Evolutionary conservation across 1,140 invertebrate genomes (phyloP), one percentile per base, ranked within the genome.

Genomic region (Saccostrea echinata): DNA sequence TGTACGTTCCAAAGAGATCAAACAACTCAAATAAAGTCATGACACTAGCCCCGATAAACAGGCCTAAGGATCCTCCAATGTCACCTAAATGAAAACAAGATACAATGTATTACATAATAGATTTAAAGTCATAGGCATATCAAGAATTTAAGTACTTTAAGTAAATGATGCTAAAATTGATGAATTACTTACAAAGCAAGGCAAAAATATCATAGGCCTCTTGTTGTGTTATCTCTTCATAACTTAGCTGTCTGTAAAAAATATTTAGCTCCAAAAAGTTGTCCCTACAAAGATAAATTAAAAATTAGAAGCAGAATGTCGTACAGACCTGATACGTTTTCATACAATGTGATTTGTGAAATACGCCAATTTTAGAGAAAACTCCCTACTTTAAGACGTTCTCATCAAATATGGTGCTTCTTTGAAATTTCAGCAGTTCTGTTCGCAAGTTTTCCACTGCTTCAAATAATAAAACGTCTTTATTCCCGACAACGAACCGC

Each of bases 1-100:
- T 51, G 18, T 89, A 88, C 27, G 89, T 88, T 1, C 90, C 24
- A 35, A 93, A 82, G 13, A 93, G 86, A 88, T 93, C 93, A 6
- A 93, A 30, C 16, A 93, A 85, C 84, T 93, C 92, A 71, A 92
- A 89, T 21, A 93, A 84, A 0, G 91, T 91, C 84, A 93, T 84
- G 9, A 92, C 91, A 89, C 93, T 93, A 6, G 92, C 93, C 8
- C 93, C 93, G 80, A 93, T 90, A 84, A 93, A 93, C 27, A 93
- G 86, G 24, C 93, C 93, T 90, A 93, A 90, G 1, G 92, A 91
- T n/a, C 93, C 93, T 2, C 93, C 93, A 18, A 93, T 92, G 81
- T 93, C 93, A 90, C 93, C 93, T 93, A 90, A 43, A 43, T 51
- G 76, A 16, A 88, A 82, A 21, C 12, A 11, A 82, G 21, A 51